Evolutionary conservation across 2,888 invertebrate species (phyloP).

Genomic region (Troides oblongomaculatus): DNA sequence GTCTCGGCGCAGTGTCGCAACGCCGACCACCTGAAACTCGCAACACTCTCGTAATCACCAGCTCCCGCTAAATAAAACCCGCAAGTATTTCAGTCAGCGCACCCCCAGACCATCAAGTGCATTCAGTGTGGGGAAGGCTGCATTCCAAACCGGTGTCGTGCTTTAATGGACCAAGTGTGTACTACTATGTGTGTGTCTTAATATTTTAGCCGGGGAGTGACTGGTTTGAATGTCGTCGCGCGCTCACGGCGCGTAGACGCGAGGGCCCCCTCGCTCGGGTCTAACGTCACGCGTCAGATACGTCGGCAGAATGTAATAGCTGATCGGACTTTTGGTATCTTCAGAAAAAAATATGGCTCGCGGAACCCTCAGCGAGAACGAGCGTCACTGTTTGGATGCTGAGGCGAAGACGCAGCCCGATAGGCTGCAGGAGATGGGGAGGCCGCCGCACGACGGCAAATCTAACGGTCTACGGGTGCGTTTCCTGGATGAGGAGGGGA

Average conservation of each 20-base stretch:
- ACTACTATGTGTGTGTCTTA: conserved; percentile 64
- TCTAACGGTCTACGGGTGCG: conserved; percentile 68
- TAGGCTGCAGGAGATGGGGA: conserved; percentile 63
- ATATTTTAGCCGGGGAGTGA: conserved; percentile 56
- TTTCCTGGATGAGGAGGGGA: conserved; percentile 74
- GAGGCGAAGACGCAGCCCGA: conserved; percentile 63
- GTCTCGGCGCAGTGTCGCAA: conserved; percentile 50
- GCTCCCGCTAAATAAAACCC: conserved; percentile 43
- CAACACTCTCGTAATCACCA: conserved; percentile 42
- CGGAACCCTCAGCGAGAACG: conserved; percentile 70
- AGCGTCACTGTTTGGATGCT: conserved; percentile 65
- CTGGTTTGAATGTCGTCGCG: conserved; percentile 48
- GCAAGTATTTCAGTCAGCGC: conserved; percentile 44
- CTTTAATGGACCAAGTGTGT: conserved; percentile 74
- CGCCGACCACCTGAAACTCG: conserved; percentile 37
- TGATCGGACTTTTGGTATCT: conserved; percentile 36
- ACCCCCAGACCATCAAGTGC: conserved; percentile 59
- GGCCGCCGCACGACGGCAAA: conserved; percentile 55
- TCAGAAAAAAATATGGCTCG: conserved; percentile 65
- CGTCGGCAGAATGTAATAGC: conserved; percentile 48
- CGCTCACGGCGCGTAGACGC: conserved; percentile 38
- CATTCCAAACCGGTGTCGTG: conserved; percentile 79
- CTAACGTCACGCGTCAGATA: conserved; percentile 38
- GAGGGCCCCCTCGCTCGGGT: conserved; percentile 40
- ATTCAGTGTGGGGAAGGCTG: conserved; percentile 70